Percentiles rank a stretch among this genome's conserved stretches.
Conservation (phyloP, 2,888 invertebrate genomes). For the Vannuccia rotundouncinata region DNA sequence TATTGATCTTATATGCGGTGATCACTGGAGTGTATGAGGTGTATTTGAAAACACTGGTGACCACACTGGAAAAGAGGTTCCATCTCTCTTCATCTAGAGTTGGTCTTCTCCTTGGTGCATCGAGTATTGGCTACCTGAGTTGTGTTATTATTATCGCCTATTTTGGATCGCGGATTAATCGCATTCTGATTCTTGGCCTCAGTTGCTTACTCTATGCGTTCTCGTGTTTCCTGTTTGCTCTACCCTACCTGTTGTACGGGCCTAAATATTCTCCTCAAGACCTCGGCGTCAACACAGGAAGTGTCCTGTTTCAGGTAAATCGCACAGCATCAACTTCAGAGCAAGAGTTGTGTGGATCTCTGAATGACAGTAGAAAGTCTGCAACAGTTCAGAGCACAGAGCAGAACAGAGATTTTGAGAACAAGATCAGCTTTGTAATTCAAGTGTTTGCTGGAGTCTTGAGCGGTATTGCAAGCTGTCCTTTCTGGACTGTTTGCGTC, state of each 20-base stretch:
- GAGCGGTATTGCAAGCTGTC: constrained; percentile 34
- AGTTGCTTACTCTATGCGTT: constrained; percentile 13
- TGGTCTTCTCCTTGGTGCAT: constrained; percentile 20
- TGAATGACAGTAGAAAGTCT: not conserved
- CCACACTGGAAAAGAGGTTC: constrained; percentile 33
- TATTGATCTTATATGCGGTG: not conserved
- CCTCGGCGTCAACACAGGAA: not conserved
- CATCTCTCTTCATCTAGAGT: constrained; percentile 22
- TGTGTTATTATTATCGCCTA: constrained; percentile 35
- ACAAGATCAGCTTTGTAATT: constrained; percentile 30
- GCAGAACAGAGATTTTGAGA: constrained; percentile 1
- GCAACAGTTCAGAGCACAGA: not conserved
- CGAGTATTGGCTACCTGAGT: constrained; percentile 33
- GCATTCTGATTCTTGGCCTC: not conserved
- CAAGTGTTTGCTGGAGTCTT: constrained; percentile 34
- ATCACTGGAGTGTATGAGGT: not conserved
- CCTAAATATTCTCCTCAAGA: constrained; percentile 25
- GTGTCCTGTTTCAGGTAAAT: not conserved
- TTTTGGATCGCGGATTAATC: constrained; percentile 11
- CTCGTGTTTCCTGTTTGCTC: constrained; percentile 13
- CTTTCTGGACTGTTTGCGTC: constrained; percentile 38
- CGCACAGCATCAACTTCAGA: not conserved
- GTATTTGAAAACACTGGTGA: constrained; percentile 21
- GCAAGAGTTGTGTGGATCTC: not conserved
- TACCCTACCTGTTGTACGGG: constrained; percentile 34